Evolutionary conservation across 2,888 invertebrate genomes (phyloP).

Genomic region (Philereme transversata): DNA sequence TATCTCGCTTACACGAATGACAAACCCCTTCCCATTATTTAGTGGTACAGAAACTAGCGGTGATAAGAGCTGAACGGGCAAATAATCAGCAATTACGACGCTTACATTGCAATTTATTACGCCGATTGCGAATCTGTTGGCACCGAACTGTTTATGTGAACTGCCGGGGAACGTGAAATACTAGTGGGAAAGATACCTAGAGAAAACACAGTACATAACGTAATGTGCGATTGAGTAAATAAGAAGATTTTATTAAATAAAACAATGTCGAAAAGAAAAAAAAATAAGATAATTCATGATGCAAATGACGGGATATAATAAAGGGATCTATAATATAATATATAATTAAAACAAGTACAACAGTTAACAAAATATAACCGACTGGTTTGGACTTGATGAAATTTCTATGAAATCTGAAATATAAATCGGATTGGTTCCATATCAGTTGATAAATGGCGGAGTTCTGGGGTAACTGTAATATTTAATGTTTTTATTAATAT

Average conservation of each 20-base stretch:
- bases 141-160: slow-evolving; percentile 6
- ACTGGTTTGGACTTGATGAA: too few relatives aligned
- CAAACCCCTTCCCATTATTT: background rate
- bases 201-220: background rate
- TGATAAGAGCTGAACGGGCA: slow-evolving; percentile 6
- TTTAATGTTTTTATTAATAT: too few relatives aligned
- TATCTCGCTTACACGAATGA: background rate
- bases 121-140: slow-evolving; percentile 7
- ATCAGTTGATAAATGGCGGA: too few relatives aligned
- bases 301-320: too few relatives aligned
- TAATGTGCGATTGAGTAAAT: background rate
- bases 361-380: too few relatives aligned
- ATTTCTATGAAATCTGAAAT: too few relatives aligned
- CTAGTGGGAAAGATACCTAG: background rate
- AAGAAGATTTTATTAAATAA: background rate
- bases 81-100: slow-evolving; percentile 8
- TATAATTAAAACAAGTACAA: too few relatives aligned
- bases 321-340: too few relatives aligned
- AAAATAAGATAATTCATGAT: too few relatives aligned
- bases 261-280: too few relatives aligned
- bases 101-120: slow-evolving; percentile 6
- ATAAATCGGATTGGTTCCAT: too few relatives aligned
- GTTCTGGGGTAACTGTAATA: too few relatives aligned
- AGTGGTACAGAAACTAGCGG: background rate
- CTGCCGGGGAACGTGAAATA: background rate